Evolutionary conservation across 2,113 vertebrate species (phyloP).

Genomic region (Nansenia antarctica): DNA sequence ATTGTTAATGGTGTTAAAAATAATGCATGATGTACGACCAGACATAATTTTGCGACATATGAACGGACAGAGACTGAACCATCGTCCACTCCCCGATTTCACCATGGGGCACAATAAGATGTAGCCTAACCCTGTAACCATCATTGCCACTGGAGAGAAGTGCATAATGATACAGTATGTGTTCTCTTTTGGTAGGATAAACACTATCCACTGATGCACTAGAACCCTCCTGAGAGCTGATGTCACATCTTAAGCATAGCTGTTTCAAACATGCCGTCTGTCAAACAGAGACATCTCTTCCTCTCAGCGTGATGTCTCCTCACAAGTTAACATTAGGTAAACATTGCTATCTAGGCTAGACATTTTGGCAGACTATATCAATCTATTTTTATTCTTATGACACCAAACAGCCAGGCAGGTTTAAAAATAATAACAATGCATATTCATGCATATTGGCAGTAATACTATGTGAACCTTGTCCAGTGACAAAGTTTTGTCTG

Average conservation of each 20-base stretch:
- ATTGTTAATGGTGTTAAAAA: too few species aligned
- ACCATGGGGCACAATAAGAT: too few species aligned
- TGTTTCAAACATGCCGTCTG: not conserved
- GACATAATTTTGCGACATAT: too few species aligned
- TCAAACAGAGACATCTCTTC: not conserved
- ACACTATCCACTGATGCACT: conserved; percentile 1
- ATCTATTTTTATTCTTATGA: not conserved
- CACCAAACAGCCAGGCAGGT: not conserved
- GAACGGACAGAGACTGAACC: too few species aligned
- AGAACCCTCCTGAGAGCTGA: not conserved
- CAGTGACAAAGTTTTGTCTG: too few species aligned
- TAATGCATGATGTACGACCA: too few species aligned
- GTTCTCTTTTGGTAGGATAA: not conserved
- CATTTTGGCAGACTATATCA: not conserved
- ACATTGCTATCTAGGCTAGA: not conserved
- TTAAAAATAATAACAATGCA: not conserved
- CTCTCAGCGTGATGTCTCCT: not conserved
- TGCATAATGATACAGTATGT: not conserved
- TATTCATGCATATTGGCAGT: not conserved
- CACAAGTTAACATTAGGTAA: not conserved
- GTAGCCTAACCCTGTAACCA: too few species aligned
- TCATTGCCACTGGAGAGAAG: too few species aligned
- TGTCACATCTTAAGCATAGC: not conserved
- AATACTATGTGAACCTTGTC: not conserved
- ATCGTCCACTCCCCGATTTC: too few species aligned